A percentile compares a stretch with the other conserved stretches of the same genome.
Evolutionary conservation across 2,888 invertebrate species (phyloP).

Genomic region (Leistus spinibarbis): DNA sequence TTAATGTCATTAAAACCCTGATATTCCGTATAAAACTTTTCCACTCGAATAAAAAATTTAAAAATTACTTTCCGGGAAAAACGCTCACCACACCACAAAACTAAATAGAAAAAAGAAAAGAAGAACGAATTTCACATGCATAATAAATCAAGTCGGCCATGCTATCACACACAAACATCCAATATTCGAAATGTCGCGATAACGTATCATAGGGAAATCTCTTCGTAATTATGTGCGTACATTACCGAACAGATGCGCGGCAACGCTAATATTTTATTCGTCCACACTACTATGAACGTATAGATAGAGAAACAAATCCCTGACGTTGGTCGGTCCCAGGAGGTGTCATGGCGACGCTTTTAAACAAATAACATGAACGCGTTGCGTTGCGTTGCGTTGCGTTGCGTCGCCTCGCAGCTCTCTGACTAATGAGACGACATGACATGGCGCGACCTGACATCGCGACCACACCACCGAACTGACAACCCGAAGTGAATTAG

Average conservation of each 20-base stretch:
- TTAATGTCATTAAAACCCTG: not conserved
- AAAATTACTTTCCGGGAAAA: not conserved
- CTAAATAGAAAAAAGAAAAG: not conserved
- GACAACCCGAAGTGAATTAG: conserved; percentile 32
- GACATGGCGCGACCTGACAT: conserved; percentile 35
- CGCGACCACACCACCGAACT: conserved; percentile 11
- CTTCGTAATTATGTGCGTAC: conserved; percentile 23
- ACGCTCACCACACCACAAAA: not conserved
- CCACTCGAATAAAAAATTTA: not conserved
- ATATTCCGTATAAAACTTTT: not conserved
- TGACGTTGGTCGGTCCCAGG: conserved; percentile 12
- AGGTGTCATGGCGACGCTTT: conserved; percentile 33
- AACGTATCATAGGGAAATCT: not conserved
- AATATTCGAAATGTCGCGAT: not conserved
- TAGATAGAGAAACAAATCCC: not conserved
- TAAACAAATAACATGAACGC: conserved; percentile 32
- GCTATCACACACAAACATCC: not conserved
- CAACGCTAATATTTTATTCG: conserved; percentile 17
- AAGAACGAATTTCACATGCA: not conserved
- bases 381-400: no score
- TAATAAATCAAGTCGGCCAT: not conserved
- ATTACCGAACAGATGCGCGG: conserved; percentile 4
- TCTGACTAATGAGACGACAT: conserved; percentile 38
- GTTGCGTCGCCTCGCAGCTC: conserved; percentile 13
- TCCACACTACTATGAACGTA: not conserved